A percentile compares a stretch with the other conserved stretches of the same genome.
phyloP scores from a whole-genome alignment of 30 jellyfish, hydroid and myxozoan genomes.

The Aurelia aurita region DNA sequence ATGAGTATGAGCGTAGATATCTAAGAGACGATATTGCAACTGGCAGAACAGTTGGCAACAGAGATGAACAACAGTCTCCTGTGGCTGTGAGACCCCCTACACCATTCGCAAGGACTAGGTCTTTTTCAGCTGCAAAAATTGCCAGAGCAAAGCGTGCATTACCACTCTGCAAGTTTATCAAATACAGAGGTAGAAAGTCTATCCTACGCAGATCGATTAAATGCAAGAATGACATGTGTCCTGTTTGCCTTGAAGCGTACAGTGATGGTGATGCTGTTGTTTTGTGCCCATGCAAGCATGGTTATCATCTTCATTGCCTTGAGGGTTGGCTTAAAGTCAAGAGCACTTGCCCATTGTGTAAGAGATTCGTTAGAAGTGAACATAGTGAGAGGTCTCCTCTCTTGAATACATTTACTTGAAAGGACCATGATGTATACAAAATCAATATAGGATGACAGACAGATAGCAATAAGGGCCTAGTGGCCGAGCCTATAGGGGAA shows the following conservation, averaged over 20 bases:
- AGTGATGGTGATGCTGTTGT: conserved; percentile 10
- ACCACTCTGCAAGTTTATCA: conserved; percentile 40
- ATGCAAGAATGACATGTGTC: conserved; percentile 55
- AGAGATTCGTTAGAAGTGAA: conserved; percentile 31
- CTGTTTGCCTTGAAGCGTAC: conserved; percentile 48
- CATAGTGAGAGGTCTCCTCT: conserved; percentile 28
- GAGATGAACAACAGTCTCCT: neutral
- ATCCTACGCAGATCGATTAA: conserved; percentile 19
- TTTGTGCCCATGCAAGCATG: conserved; percentile 64
- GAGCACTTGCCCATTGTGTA: conserved; percentile 55
- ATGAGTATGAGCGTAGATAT: too few relatives aligned
- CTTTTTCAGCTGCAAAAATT: conserved; percentile 9
- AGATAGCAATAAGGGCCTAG: too few relatives aligned
- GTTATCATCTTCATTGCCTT: conserved; percentile 40
- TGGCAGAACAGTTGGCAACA: neutral
- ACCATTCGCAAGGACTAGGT: neutral
- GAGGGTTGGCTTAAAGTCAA: conserved; percentile 54
- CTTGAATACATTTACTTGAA: conserved; percentile 4
- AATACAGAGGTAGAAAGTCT: neutral
- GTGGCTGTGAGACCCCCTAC: neutral
- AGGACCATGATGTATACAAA: too few relatives aligned
- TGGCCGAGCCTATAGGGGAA: too few relatives aligned
- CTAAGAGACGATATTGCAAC: too few relatives aligned
- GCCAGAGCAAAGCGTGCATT: conserved; percentile 26
- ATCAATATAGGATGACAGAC: too few relatives aligned